These are phyloP conservation scores for Adelognathus sp. DNA, from an alignment of 2,888 invertebrate species.

Conservation along the genomic window DNA sequence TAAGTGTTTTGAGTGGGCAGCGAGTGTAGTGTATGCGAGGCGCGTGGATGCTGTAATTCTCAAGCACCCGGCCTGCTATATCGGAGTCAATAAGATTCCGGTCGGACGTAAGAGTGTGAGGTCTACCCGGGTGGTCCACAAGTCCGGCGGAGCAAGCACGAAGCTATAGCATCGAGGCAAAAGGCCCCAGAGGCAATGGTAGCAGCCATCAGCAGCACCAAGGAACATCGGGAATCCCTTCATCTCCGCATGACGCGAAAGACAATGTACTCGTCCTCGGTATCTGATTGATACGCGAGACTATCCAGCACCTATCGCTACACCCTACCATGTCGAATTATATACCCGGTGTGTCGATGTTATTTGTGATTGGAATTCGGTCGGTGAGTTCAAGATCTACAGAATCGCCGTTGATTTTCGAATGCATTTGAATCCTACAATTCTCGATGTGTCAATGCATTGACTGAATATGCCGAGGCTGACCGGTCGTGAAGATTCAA, in stretches of 20 bases:
- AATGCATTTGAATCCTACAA: background rate
- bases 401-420: background rate
- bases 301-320: conserved; percentile 73
- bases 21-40: conserved; percentile 11
- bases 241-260: conserved; percentile 76
- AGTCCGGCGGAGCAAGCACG: conserved; percentile 51
- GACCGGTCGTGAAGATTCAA: background rate
- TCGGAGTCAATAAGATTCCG: conserved; percentile 76
- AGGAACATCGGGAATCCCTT: conserved; percentile 64
- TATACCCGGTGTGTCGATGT: conserved; percentile 65
- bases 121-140: conserved; percentile 77
- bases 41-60: conserved; percentile 65
- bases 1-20: conserved; percentile 25
- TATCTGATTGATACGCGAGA: conserved; percentile 79
- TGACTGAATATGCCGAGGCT: background rate
- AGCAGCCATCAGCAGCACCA: conserved; percentile 56
- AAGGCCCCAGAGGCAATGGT: conserved; percentile 58
- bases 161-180: conserved; percentile 23
- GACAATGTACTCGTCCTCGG: conserved; percentile 74
- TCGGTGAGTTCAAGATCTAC: background rate
- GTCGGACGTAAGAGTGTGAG: conserved; percentile 68
- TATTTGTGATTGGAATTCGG: conserved; percentile 1
- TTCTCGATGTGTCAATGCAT: background rate
- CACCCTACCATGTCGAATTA: conserved; percentile 61
- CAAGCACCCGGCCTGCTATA: conserved; percentile 62